Evolutionary conservation across 2,888 invertebrate species (phyloP), one percentile per base, ranked within the genome.

Genomic region (Ophraella communa): DNA sequence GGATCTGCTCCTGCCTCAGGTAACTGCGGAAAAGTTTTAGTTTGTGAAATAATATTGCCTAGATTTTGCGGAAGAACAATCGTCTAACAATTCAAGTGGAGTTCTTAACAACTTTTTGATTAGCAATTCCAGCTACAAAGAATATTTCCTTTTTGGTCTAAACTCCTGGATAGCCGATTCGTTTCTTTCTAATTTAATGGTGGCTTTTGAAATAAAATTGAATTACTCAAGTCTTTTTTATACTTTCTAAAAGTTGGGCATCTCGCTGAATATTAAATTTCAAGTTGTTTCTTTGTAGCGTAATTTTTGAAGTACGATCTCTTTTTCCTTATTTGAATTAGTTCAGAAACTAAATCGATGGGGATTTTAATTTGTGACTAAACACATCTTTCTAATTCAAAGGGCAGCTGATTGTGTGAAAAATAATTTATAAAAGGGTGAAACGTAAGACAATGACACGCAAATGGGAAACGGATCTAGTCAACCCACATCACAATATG

Each of bases 31-130:
- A 14, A 59, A 51, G 52, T 59, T 59, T 21, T 20, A 42, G 39
- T 33, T 57, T 35, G 18, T 58, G 21, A 49, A 52, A 59, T 39
- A 17, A 17, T 59, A 59, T 59, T 59, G 52, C 51, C 59, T 59
- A 59, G 59, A 52, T 59, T 59, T 59, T 27, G 51, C 59, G n/a
- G 42, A 27, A 59, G 59, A 52, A 59, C 52, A 59, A 52, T 59
- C 59, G 51, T 23, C 52, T 52, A 52, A 51, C 51, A 52, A 58
- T 51, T 47, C 59, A 18, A 59, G 59, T 51, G 59, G 59, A 59
- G 24, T 59, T 52, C 52, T 52, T 35, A 39, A 59, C 51, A 59
- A 51, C 51, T 51, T 59, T 59, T 52, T 59, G 59, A 59, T 59
- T 59, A 52, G 39, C 59, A 42, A 51, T 59, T 59, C 42, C 52